Evolutionary conservation across 2,113 vertebrate species (phyloP).

Genomic region (Capreolus pygargus): DNA sequence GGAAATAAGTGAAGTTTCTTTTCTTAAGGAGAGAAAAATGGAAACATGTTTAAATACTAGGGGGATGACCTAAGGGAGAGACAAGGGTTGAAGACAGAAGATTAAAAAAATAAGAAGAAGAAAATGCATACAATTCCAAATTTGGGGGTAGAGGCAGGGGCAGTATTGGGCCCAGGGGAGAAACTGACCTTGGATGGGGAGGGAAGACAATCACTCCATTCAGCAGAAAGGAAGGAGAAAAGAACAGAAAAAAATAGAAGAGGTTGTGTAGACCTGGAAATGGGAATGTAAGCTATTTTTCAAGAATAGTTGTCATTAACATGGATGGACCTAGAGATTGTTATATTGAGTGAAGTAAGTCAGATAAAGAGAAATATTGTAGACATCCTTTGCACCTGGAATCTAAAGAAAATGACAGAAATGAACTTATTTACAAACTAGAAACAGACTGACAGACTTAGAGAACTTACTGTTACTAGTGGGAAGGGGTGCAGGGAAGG

Average conservation of each 20-base stretch:
- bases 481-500: background rate
- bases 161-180: no score
- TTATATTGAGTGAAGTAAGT: background rate
- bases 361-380: background rate
- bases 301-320: background rate
- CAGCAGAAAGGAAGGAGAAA: background rate
- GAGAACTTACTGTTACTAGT: background rate
- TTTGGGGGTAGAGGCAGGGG: no score
- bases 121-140: background rate
- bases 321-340: background rate
- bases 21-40: background rate
- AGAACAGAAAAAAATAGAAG: background rate
- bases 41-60: background rate
- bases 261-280: background rate
- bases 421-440: background rate
- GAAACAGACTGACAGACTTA: background rate
- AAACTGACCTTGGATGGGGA: background rate
- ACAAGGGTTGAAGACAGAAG: background rate
- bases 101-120: background rate
- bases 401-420: background rate
- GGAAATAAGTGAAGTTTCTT: background rate
- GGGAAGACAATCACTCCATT: background rate
- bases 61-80: background rate
- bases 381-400: background rate
- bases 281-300: background rate